These are phyloP conservation scores for Protophormia terraenovae DNA, from an alignment of 2,888 invertebrate genomes.

Conservation along the genomic window DNA sequence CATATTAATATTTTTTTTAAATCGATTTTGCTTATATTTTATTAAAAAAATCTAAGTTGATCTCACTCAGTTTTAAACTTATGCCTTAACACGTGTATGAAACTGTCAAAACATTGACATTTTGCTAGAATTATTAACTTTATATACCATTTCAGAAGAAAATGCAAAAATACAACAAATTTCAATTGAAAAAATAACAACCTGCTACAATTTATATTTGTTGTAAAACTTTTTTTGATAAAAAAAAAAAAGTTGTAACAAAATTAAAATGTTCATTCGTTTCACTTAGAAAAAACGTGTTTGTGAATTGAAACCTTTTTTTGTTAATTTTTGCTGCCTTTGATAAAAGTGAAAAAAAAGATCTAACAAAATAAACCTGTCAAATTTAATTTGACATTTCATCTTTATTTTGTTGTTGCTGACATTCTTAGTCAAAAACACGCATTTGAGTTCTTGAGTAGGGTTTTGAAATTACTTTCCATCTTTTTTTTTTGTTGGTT, in stretches of 20 bases:
- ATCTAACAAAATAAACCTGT: constrained; percentile 49
- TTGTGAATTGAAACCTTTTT: neutral
- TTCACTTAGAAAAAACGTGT: neutral
- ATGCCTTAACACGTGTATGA: neutral
- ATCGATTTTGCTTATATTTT: too few relatives aligned
- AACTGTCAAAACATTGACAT: constrained; percentile 47
- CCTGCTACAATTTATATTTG: neutral
- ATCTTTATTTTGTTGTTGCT: neutral
- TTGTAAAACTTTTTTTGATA: neutral
- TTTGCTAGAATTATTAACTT: constrained; percentile 32
- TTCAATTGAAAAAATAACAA: neutral
- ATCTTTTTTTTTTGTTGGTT: neutral
- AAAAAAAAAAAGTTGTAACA: neutral
- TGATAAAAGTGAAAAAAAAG: neutral
- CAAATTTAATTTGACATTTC: constrained; percentile 61
- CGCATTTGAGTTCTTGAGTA: constrained; percentile 30
- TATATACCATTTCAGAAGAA: neutral
- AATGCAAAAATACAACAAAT: neutral
- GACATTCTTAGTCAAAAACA: constrained; percentile 10
- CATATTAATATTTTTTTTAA: too few relatives aligned
- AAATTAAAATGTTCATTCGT: neutral
- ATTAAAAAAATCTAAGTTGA: too few relatives aligned
- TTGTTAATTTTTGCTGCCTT: neutral
- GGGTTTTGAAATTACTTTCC: neutral
- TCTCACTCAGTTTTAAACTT: neutral